A percentile compares a stretch with the other conserved stretches of the same genome.
Conservation (phyloP, 2,888 invertebrate species). For the Orchesellides sinensis region DNA sequence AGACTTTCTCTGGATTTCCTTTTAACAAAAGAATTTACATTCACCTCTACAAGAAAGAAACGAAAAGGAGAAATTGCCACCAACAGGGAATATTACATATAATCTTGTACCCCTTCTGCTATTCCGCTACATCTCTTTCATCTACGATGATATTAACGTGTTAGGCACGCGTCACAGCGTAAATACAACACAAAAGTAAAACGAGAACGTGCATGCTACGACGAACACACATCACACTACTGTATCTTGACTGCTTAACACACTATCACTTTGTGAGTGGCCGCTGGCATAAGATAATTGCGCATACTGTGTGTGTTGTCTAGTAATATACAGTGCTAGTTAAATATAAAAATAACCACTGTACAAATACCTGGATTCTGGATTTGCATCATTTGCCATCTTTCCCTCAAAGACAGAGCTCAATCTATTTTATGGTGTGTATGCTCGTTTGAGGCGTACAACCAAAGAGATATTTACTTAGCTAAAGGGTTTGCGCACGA, state of each 20-base stretch:
- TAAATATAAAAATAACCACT: background rate
- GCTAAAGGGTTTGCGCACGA: too few relatives aligned
- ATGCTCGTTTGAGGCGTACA: too few relatives aligned
- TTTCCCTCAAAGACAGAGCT: too few relatives aligned
- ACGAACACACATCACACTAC: background rate
- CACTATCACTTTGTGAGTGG: constrained; percentile 6
- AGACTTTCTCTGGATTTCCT: background rate
- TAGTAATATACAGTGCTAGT: background rate
- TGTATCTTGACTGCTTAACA: background rate
- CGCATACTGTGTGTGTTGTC: too few relatives aligned
- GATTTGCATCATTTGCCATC: too few relatives aligned
- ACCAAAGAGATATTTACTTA: too few relatives aligned
- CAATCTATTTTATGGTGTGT: too few relatives aligned
- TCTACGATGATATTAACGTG: constrained; percentile 29
- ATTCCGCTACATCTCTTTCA: constrained; percentile 20
- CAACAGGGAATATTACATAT: constrained; percentile 34
- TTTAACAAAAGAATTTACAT: background rate
- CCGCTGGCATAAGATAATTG: constrained; percentile 37
- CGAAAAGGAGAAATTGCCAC: constrained; percentile 13
- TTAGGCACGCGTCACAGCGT: constrained; percentile 38
- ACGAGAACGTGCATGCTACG: constrained; percentile 17
- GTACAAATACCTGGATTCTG: background rate
- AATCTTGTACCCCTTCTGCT: constrained; percentile 12
- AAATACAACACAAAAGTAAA: constrained; percentile 7
- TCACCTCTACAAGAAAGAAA: too few relatives aligned